These are phyloP conservation scores for Myxocyprinus asiaticus DNA, from an alignment of 2,113 vertebrate species.

Conservation along the genomic window DNA sequence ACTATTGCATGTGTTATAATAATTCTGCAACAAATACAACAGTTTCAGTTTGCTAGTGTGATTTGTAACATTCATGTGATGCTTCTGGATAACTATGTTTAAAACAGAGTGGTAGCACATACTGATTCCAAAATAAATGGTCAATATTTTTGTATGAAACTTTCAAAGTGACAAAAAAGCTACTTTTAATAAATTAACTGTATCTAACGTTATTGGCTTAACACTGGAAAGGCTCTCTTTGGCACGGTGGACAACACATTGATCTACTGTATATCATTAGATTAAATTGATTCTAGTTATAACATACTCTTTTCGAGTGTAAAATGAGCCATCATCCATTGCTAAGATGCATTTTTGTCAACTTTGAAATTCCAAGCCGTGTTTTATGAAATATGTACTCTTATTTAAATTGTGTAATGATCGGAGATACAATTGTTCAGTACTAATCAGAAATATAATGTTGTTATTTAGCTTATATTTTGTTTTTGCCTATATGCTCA, in stretches of 20 bases:
- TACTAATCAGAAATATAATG: neutral
- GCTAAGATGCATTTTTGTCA: slow-evolving; percentile 39
- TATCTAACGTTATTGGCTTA: neutral
- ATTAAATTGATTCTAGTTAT: no score
- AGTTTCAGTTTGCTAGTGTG: neutral
- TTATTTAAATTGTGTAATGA: neutral
- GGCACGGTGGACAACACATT: neutral
- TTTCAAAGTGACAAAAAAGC: slow-evolving; percentile 36
- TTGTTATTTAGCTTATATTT: neutral
- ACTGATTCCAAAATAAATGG: neutral
- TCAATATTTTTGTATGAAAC: no score
- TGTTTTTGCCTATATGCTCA: neutral
- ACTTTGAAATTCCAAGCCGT: slow-evolving; percentile 26
- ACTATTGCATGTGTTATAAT: neutral
- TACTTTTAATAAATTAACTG: slow-evolving; percentile 1
- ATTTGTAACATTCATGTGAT: neutral
- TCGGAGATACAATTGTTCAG: neutral
- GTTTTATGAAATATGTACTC: slow-evolving; percentile 2
- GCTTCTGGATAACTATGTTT: neutral
- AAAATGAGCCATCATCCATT: neutral
- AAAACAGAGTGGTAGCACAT: no score
- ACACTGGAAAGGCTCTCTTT: slow-evolving; percentile 18
- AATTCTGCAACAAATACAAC: neutral
- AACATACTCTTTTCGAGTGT: neutral
- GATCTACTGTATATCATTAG: no score